Percentiles rank a stretch among this genome's conserved stretches.
Evolutionary conservation across 2,113 vertebrate genomes (phyloP).

Genomic region (Periophthalmodon schlosseri): DNA sequence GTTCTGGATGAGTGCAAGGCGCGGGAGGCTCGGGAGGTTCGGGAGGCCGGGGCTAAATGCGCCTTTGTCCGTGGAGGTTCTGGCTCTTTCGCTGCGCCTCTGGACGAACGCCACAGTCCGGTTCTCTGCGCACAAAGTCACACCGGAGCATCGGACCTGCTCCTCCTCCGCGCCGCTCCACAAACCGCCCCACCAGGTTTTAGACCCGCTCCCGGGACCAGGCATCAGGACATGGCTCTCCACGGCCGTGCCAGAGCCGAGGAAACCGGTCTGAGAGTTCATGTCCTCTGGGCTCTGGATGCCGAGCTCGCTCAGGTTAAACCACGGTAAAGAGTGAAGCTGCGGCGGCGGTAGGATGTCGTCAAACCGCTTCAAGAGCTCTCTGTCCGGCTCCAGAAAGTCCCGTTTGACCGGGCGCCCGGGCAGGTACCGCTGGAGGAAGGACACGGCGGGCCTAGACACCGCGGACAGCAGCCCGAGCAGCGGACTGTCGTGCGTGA

Average conservation of each 20-base stretch:
- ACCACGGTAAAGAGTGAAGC: constrained; percentile 54
- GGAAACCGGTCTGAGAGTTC: constrained; percentile 7
- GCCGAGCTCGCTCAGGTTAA: constrained; percentile 58
- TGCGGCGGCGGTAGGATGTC: constrained; percentile 46
- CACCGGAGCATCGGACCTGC: constrained; percentile 19
- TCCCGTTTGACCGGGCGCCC: constrained; percentile 22
- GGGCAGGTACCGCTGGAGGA: constrained; percentile 65
- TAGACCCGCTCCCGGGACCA: not conserved
- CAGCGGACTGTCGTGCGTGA: constrained; percentile 71
- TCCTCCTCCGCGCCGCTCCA: constrained; percentile 44
- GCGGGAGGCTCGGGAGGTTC: constrained; percentile 28
- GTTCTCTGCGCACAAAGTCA: not conserved
- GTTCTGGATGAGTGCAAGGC: not conserved
- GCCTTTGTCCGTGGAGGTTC: constrained; percentile 54
- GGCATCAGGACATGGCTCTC: constrained; percentile 36
- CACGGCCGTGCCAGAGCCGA: constrained; percentile 33
- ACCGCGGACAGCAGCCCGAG: constrained; percentile 64
- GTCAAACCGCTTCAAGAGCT: no score
- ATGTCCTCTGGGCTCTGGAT: constrained; percentile 25
- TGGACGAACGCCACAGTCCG: constrained; percentile 36
- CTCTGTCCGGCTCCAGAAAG: constrained; percentile 26
- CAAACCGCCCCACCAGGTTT: constrained; percentile 59
- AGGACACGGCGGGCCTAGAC: constrained; percentile 69
- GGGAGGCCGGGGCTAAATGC: constrained; percentile 23
- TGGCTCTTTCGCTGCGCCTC: constrained; percentile 63